Evolutionary conservation across 2,797 vertebrate genomes (phyloP).

Genomic region (Cyclura pinguis): DNA sequence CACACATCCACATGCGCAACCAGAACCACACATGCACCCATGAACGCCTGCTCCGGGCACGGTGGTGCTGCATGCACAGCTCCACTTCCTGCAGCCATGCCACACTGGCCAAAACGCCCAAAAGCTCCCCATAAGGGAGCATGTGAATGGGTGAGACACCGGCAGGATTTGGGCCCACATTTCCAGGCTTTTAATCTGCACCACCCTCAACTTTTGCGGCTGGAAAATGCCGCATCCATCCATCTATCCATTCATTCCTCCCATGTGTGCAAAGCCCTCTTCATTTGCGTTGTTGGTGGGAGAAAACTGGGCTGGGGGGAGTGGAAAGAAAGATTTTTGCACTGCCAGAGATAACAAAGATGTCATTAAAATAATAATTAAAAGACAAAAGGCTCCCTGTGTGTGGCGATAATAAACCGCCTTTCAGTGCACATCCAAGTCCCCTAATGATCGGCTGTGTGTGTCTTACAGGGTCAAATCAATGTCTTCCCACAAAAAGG

Average conservation of each 20-base stretch:
- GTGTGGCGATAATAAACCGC: conserved; percentile 78
- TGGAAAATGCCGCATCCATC: neutral
- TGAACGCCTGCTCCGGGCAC: no score
- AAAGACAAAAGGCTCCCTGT: conserved; percentile 80
- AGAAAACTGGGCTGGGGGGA: conserved; percentile 37
- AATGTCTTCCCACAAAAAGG: conserved; percentile 80
- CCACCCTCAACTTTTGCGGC: neutral
- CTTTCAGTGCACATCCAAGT: conserved; percentile 81
- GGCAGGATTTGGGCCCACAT: no score
- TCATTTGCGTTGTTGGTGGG: neutral
- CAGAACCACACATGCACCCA: no score
- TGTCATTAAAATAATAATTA: conserved; percentile 85
- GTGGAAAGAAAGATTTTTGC: conserved; percentile 75
- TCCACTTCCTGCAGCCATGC: no score
- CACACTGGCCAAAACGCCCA: no score
- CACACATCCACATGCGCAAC: no score
- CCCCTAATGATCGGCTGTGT: conserved; percentile 79
- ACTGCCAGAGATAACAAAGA: conserved; percentile 76
- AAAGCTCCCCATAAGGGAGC: no score
- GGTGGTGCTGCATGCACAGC: no score
- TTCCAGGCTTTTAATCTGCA: neutral
- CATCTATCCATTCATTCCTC: neutral
- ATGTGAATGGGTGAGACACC: no score
- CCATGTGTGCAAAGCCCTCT: conserved; percentile 28
- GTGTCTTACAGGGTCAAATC: conserved; percentile 82